These are phyloP conservation scores for Phoronis australis DNA, from an alignment of 2,888 invertebrate genomes.

Conservation along the genomic window DNA sequence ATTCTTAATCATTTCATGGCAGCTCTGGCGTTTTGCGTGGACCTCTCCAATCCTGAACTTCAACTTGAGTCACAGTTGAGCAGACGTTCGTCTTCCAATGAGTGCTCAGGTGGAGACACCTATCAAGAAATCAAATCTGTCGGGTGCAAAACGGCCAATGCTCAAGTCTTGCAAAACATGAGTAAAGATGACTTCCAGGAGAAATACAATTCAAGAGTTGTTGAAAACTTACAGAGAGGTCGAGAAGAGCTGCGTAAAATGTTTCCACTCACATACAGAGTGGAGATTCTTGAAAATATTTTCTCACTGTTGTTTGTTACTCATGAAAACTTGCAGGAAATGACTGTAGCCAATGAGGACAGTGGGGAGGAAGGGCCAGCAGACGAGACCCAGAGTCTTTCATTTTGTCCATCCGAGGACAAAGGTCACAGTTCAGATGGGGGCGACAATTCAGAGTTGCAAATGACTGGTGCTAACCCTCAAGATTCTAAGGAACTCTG, in stretches of 20 bases:
- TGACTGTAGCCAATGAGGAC: conserved; percentile 31
- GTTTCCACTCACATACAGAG: conserved; percentile 39
- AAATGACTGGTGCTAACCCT: neutral
- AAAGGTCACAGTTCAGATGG: neutral
- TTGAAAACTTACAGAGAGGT: conserved; percentile 22
- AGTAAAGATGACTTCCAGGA: conserved; percentile 20
- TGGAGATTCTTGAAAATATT: conserved; percentile 68
- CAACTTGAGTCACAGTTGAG: neutral
- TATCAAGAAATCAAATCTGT: neutral
- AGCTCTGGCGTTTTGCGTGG: conserved; percentile 34
- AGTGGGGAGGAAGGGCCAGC: conserved; percentile 16
- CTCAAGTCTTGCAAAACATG: neutral
- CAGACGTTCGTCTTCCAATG: neutral
- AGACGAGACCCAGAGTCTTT: neutral
- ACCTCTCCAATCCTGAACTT: conserved; percentile 4
- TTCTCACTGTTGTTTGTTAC: conserved; percentile 67
- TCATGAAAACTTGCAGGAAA: conserved; percentile 60
- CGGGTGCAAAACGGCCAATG: neutral
- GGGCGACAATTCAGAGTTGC: neutral
- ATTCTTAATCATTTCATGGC: conserved; percentile 41
- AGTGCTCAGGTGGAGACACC: neutral
- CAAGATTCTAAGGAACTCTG: neutral
- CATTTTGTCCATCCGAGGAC: too few relatives aligned
- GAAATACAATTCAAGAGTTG: conserved; percentile 27
- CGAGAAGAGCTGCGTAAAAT: conserved; percentile 27